Evolutionary conservation across 2,888 invertebrate species (phyloP).

Genomic region (Hirtodrosophila duncani): DNA sequence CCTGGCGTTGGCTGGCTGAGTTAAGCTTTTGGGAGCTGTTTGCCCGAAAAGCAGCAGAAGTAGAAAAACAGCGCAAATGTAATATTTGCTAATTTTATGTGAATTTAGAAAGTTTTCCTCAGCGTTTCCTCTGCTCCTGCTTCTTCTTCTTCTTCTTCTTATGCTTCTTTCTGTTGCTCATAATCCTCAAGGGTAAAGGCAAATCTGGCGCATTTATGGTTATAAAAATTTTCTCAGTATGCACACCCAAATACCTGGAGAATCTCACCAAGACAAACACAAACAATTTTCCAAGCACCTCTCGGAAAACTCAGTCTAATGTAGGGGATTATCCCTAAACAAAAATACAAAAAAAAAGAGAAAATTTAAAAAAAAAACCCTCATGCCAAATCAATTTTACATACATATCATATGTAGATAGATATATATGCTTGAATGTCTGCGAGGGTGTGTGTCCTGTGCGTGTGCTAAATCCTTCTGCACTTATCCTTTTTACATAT

Average conservation of each 20-base stretch:
- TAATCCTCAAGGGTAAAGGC: conserved; percentile 69
- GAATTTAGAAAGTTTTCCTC: conserved; percentile 64
- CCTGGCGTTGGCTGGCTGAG: conserved; percentile 29
- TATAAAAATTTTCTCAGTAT: conserved; percentile 58
- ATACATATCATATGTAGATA: too few relatives aligned
- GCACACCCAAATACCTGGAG: conserved; percentile 49
- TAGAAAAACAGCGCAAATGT: conserved; percentile 67
- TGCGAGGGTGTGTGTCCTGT: too few relatives aligned
- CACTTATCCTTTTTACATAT: too few relatives aligned
- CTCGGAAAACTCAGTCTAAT: conserved; percentile 61
- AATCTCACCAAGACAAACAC: conserved; percentile 21
- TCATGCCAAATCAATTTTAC: conserved; percentile 67
- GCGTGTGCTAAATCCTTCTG: too few relatives aligned
- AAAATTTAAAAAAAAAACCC: conserved; percentile 12
- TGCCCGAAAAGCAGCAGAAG: too few relatives aligned
- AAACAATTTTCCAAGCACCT: conserved; percentile 11
- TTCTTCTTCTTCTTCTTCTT: conserved; percentile 21
- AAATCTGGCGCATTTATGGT: conserved; percentile 69
- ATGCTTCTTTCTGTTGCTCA: conserved; percentile 9
- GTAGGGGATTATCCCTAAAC: conserved; percentile 67
- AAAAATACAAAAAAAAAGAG: conserved; percentile 35
- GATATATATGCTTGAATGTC: too few relatives aligned
- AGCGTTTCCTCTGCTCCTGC: conserved; percentile 1
- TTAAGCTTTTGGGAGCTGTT: conserved; percentile 69
- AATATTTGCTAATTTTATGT: conserved; percentile 73